Conservation (phyloP, 2,113 vertebrate species). For the Pogona vitticeps region DNA sequence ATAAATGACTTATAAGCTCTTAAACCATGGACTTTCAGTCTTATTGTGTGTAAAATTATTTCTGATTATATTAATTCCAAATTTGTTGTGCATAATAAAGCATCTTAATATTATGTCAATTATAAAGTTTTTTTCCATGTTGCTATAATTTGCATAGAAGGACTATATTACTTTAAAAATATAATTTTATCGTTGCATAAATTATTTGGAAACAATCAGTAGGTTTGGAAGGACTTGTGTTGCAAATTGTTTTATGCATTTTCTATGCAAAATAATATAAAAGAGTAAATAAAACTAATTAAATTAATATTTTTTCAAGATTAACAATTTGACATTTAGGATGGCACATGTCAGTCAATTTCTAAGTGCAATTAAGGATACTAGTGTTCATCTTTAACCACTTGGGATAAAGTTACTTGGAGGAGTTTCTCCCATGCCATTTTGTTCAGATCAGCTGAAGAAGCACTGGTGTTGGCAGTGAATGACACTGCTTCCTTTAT, state of each 20-base stretch:
- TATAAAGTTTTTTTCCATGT: neutral
- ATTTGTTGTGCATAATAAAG: conserved; percentile 45
- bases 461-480: neutral
- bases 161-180: neutral
- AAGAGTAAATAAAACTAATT: neutral
- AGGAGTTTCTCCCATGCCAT: neutral
- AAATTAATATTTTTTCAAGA: neutral
- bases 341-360: neutral
- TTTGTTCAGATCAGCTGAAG: neutral
- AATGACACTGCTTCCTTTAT: neutral
- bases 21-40: conserved; percentile 63
- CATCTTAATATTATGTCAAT: conserved; percentile 42
- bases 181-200: neutral
- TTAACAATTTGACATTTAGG: neutral
- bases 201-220: neutral
- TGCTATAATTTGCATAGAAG: conserved; percentile 1
- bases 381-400: neutral
- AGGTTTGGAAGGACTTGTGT: neutral
- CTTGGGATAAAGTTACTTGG: neutral
- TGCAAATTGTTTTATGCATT: neutral
- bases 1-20: conserved; percentile 76
- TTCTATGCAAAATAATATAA: neutral
- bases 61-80: conserved; percentile 57
- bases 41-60: conserved; percentile 35
- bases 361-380: neutral